Evolutionary conservation across 1,140 invertebrate species (phyloP).

Genomic region (Anastrepha ludens): DNA sequence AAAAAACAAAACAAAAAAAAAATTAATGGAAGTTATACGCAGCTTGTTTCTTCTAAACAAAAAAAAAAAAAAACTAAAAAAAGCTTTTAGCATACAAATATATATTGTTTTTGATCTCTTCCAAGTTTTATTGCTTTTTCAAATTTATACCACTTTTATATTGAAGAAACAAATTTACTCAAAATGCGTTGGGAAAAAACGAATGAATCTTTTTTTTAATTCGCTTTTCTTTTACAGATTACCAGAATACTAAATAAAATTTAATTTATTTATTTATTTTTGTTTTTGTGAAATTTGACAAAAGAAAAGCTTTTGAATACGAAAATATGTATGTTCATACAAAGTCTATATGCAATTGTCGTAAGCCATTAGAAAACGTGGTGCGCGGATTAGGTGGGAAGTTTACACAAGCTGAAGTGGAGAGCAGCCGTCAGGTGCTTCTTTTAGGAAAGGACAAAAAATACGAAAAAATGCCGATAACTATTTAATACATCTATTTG

Average conservation of each 20-base stretch:
- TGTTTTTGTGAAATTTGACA: too few species aligned
- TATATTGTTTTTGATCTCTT: slow-evolving; percentile 36
- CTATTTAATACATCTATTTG: background rate
- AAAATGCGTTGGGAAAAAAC: background rate
- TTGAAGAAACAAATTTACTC: slow-evolving; percentile 41
- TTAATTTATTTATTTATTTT: too few species aligned
- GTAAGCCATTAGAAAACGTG: background rate
- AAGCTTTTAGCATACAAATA: slow-evolving; percentile 28
- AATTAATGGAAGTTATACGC: background rate
- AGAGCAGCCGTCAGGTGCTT: background rate
- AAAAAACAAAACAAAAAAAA: background rate
- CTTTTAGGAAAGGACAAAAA: background rate
- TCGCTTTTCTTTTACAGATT: slow-evolving; percentile 12
- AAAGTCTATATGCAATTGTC: background rate
- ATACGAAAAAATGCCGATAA: background rate
- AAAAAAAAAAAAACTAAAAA: slow-evolving; percentile 17
- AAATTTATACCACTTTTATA: slow-evolving; percentile 44
- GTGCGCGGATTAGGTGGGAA: background rate
- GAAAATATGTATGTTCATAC: background rate
- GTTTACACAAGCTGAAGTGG: background rate
- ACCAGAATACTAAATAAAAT: background rate
- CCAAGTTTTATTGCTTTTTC: slow-evolving; percentile 42
- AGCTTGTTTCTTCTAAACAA: slow-evolving; percentile 41
- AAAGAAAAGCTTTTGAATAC: too few species aligned
- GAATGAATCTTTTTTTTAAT: background rate